phyloP scores from a whole-genome alignment of 1,140 invertebrate genomes.

The Theocolax elegans region DNA sequence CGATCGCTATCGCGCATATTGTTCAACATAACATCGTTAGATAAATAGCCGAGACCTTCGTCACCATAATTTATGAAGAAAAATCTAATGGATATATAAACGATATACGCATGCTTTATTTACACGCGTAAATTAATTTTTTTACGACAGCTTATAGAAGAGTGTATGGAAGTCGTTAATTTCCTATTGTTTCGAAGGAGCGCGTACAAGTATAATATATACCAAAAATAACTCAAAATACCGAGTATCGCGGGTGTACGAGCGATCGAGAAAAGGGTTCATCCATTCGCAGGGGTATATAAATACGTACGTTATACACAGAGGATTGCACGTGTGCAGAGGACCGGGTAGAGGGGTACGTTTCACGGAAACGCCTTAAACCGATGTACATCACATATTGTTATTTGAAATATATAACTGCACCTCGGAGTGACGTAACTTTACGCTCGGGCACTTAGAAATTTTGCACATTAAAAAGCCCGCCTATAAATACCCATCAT shows the following conservation, averaged over 20 bases:
- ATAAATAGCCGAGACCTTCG: no score
- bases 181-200: constrained; percentile 6
- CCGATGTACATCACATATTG: constrained; percentile 47
- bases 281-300: constrained; percentile 41
- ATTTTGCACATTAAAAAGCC: constrained; percentile 52
- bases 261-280: constrained; percentile 42
- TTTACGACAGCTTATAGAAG: no score
- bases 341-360: constrained; percentile 11
- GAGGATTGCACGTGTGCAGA: constrained; percentile 44
- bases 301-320: constrained; percentile 43
- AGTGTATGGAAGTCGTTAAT: no score
- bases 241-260: background rate
- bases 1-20: background rate
- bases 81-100: no score
- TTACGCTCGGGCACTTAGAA: constrained; percentile 52
- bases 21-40: no score
- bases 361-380: constrained; percentile 46
- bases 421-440: constrained; percentile 51
- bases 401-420: constrained; percentile 47
- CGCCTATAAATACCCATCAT: constrained; percentile 54
- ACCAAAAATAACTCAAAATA: no score
- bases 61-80: no score
- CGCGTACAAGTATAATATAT: no score
- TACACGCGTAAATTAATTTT: no score
- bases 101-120: no score